phyloP scores from a whole-genome alignment of 2,888 invertebrate genomes.

The Peribatodes rhomboidaria region DNA sequence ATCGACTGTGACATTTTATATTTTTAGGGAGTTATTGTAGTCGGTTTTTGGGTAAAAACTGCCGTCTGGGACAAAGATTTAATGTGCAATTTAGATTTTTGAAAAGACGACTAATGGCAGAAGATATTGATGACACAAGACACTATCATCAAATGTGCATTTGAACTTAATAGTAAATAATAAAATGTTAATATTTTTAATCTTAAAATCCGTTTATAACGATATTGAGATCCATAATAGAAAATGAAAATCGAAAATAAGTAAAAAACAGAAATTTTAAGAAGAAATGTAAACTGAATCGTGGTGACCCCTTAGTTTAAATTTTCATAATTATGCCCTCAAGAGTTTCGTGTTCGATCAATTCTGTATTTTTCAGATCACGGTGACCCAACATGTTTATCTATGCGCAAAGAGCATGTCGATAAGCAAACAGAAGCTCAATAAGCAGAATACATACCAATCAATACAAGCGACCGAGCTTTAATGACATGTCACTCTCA shows the following conservation, averaged over 20 bases:
- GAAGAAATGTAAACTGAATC: not conserved
- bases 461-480: slow-evolving; percentile 61
- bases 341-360: slow-evolving; percentile 17
- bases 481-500: slow-evolving; percentile 66
- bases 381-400: slow-evolving; percentile 32
- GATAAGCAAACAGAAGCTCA: slow-evolving; percentile 37
- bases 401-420: slow-evolving; percentile 29
- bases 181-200: slow-evolving; percentile 19
- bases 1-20: slow-evolving; percentile 80
- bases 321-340: not conserved
- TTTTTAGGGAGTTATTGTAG: slow-evolving; percentile 72
- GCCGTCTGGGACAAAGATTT: slow-evolving; percentile 23
- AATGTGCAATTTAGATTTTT: not conserved
- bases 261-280: not conserved
- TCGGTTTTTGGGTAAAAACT: slow-evolving; percentile 58
- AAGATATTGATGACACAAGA: not conserved
- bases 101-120: not conserved
- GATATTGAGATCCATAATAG: not conserved
- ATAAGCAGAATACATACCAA: slow-evolving; percentile 51
- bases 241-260: not conserved
- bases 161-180: not conserved
- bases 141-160: not conserved
- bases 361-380: slow-evolving; percentile 31
- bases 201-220: slow-evolving; percentile 13
- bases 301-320: not conserved